Base-by-base conservation (phyloP, 2,888 invertebrate species). In the Nematopogon swammerdamellus region DNA sequence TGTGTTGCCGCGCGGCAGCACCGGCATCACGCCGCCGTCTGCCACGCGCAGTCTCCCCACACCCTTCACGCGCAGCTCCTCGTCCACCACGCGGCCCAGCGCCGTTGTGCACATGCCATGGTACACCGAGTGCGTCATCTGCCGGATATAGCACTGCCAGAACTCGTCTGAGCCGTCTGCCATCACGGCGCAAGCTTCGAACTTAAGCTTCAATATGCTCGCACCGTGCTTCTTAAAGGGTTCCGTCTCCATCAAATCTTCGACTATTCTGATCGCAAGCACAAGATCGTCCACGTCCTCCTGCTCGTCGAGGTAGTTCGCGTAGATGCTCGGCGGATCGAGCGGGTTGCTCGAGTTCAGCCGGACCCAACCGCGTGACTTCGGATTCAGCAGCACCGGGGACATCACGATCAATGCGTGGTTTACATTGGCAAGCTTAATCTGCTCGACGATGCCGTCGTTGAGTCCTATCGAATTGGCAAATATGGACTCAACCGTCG, bases 101-200 rank as follows among this genome's bases (percentile, higher is more conserved):
- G 62, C 58, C 42, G 61, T 58, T 48, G 70, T 64, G 45, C 73
- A 72, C 50, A 57, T 61, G 29, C 70, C 59, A 56, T 72, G 72
- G 55, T 57, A 64, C 49, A 60, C 64, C 18, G 66, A 54, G 46
- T 57, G 58, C 50, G 72, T 69, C 66, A 72, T 58, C 18, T 49
- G 47, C 17, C 49, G 46, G 1, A 43, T 29, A 19, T 44, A 50
- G 44, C 52, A 50, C 14, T 25, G 11, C 52, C 49, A 50, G 30
- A 49, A 52, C 29, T 46, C 48, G 17, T 30, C 44, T 50, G 17
- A 36, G 18, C 44, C 43, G 29, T 29, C 44, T 10, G 25, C 48
- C 49, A 14, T 36, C 42, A 17, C 29, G 2, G 44, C 44, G 19
- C 49, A 49, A 16, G 42, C 49, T 17, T 44, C 30, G 4, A n/a